phyloP scores from a whole-genome alignment of 2,888 invertebrate species.

The Aromia moschata region DNA sequence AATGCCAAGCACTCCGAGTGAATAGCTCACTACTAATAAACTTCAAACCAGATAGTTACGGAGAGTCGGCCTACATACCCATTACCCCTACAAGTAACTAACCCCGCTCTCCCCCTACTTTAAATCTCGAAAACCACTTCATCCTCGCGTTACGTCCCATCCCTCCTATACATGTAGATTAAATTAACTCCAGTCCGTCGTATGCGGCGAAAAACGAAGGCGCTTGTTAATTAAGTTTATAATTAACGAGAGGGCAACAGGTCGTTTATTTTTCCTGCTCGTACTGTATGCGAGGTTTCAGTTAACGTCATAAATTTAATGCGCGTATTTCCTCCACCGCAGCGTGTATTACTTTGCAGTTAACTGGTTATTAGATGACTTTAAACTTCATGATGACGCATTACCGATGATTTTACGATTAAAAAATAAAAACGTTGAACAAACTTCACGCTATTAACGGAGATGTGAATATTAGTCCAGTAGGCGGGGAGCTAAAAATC shows the following conservation, averaged over 20 bases:
- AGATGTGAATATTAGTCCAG: too few relatives aligned
- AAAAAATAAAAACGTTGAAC: neutral
- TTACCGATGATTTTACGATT: neutral
- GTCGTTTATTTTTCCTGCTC: constrained; percentile 13
- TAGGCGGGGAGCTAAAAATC: too few relatives aligned
- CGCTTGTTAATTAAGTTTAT: constrained; percentile 6
- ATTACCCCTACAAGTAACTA: too few relatives aligned
- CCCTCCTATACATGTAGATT: neutral
- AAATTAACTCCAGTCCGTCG: neutral
- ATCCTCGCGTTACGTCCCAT: neutral
- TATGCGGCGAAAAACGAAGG: neutral
- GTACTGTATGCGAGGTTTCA: neutral
- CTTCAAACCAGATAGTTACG: too few relatives aligned
- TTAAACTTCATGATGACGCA: neutral
- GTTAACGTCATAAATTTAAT: constrained; percentile 1
- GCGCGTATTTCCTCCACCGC: neutral
- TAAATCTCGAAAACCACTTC: too few relatives aligned
- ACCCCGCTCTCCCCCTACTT: neutral
- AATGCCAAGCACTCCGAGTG: too few relatives aligned
- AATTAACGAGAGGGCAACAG: constrained; percentile 15
- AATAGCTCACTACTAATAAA: too few relatives aligned
- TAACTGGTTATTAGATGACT: neutral
- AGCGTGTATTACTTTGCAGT: neutral
- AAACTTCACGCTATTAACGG: neutral
- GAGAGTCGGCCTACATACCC: too few relatives aligned